Evolutionary conservation across 2,797 vertebrate species (phyloP).

Genomic region (Eptatretus atami): DNA sequence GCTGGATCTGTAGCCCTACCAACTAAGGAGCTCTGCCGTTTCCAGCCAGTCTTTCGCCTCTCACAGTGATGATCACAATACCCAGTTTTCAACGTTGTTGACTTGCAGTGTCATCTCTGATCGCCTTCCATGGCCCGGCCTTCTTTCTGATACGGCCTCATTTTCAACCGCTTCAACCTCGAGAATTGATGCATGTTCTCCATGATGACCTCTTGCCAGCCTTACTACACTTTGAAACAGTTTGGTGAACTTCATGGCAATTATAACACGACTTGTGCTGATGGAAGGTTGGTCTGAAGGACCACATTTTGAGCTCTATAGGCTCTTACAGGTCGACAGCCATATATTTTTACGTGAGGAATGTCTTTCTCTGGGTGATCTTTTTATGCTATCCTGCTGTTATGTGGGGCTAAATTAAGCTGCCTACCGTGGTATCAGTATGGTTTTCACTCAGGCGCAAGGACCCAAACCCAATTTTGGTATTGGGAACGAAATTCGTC

Average conservation of each 20-base stretch:
- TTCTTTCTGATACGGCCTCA: conserved; percentile 72
- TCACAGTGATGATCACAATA: conserved; percentile 96
- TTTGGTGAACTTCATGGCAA: conserved; percentile 42
- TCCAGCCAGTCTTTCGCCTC: conserved; percentile 64
- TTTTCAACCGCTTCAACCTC: conserved; percentile 72
- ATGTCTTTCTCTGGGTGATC: conserved; percentile 47
- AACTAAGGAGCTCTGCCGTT: conserved; percentile 60
- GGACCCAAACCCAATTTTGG: conserved; percentile 83
- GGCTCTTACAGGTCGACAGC: conserved; percentile 56
- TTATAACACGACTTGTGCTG: conserved; percentile 43
- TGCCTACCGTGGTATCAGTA: conserved; percentile 98
- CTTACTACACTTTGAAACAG: conserved; percentile 81
- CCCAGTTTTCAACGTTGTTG: conserved; percentile 89
- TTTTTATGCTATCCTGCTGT: conserved; percentile 76
- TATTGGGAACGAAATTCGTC: conserved; percentile 65
- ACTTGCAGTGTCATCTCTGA: conserved; percentile 57
- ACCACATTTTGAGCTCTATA: conserved; percentile 59
- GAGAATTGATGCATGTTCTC: conserved; percentile 96
- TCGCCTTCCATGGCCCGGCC: conserved; percentile 72
- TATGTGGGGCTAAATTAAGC: conserved; percentile 75
- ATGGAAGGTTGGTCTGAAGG: conserved; percentile 91
- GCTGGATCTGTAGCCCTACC: conserved; percentile 60
- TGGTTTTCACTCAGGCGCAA: conserved; percentile 76
- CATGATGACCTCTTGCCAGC: conserved; percentile 73
- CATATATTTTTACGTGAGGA: conserved; percentile 57